Evolutionary conservation across 2,797 vertebrate species (phyloP).

Genomic region (Myotis vivesi): DNA sequence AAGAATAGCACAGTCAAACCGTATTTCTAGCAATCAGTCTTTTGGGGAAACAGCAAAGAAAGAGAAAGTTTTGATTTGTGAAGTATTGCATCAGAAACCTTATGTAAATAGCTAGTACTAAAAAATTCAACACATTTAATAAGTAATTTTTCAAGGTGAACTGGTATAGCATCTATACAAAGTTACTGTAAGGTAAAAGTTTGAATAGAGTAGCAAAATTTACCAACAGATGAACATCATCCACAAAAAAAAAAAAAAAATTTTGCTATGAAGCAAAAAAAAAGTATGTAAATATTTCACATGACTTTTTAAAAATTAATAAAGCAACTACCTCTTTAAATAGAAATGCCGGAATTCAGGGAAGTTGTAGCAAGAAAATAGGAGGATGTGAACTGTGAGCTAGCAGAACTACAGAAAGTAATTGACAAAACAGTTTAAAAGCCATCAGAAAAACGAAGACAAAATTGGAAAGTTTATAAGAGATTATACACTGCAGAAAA

Average conservation of each 20-base stretch:
- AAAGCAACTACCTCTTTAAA: neutral
- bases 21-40: neutral
- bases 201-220: conserved; percentile 2
- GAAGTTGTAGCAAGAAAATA: neutral
- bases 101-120: neutral
- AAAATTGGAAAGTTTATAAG: neutral
- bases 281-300: conserved; percentile 7
- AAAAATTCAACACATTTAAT: neutral
- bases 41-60: neutral
- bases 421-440: neutral
- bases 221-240: conserved; percentile 9
- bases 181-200: neutral
- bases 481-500: neutral
- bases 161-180: neutral
- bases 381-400: conserved; percentile 7
- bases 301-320: conserved; percentile 19
- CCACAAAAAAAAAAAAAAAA: neutral
- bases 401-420: neutral
- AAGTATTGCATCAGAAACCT: neutral
- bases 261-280: neutral
- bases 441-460: neutral
- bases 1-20: neutral
- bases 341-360: neutral
- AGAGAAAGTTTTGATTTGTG: neutral
- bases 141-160: neutral